A percentile compares a stretch with the other conserved stretches of the same genome.
These are phyloP conservation scores for Discoglossus pictus DNA, from an alignment of 2,797 vertebrate species.

Conservation along the genomic window DNA sequence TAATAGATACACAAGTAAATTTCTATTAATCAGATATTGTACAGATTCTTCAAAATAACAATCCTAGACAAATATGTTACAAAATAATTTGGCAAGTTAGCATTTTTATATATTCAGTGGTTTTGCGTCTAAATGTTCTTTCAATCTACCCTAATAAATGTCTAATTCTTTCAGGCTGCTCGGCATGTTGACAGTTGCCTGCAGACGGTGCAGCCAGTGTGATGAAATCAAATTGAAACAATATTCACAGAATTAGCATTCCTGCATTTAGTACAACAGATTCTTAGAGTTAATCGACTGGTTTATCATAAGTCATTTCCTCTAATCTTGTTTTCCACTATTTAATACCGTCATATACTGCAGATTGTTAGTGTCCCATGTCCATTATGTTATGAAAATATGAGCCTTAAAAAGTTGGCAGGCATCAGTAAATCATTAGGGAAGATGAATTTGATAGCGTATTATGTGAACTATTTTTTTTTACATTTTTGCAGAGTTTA, in stretches of 20 bases:
- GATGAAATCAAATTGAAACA: conserved; percentile 56
- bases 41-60: conserved; percentile 27
- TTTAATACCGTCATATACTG: conserved; percentile 32
- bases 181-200: conserved; percentile 45
- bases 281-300: conserved; percentile 52
- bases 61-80: conserved; percentile 22
- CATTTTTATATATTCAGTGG: conserved; percentile 18
- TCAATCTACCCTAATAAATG: conserved; percentile 47
- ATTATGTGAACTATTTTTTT: conserved; percentile 19
- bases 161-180: conserved; percentile 52
- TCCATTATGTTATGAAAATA: conserved; percentile 23
- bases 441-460: conserved; percentile 22
- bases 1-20: no score
- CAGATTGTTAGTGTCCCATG: conserved; percentile 29
- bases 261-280: conserved; percentile 50
- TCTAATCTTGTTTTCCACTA: conserved; percentile 44
- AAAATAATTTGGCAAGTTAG: neutral
- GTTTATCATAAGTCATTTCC: conserved; percentile 51
- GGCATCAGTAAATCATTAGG: neutral
- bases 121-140: conserved; percentile 35
- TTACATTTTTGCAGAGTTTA: neutral
- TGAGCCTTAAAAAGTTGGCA: conserved; percentile 24
- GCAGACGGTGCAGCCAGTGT: conserved; percentile 56
- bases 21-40: no score
- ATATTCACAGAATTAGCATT: conserved; percentile 54